Evolutionary conservation across 2,888 invertebrate species (phyloP), one percentile per base, ranked within the genome.

Genomic region (Cremastinae sp.): DNA sequence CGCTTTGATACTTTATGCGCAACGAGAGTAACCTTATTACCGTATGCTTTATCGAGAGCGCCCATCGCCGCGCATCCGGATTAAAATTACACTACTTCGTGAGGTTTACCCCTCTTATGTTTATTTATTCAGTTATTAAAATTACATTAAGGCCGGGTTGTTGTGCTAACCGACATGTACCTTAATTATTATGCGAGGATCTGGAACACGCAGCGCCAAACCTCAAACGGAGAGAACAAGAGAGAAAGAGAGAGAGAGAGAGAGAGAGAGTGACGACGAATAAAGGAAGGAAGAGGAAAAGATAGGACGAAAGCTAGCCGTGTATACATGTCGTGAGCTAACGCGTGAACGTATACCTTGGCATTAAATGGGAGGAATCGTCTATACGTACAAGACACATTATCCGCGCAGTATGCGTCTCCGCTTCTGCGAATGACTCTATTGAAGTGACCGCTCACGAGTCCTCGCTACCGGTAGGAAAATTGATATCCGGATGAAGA

Each of bases 91-190:
- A 86, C 28, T 5, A 28, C 84, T 84, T 84, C 84, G 82, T 84
- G 84, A 65, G 56, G 84, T 86, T 85, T 81, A 28, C 28, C 83
- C 85, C 87, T 73, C 76, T 89, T 90, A 90, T 89, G 89, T 89
- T 90, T 90, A 89, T 89, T 89, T 89, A 89, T 88, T 88, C 86
- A 89, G 89, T 89, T 89, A 89, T 90, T 90, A 90, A 89, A 90
- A 89, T 85, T 86, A 87, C 89, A 90, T 90, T 88, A 89, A 87
- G 86, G 82, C 80, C 82, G 79, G 66, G 77, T 85, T 84, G 85
- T 86, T 85, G 85, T 82, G 78, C 79, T 80, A 69, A 69, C 61
- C 49, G 47, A 64, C 58, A 47, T 51, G 71, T 78, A 74, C 78
- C 79, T 80, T 80, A 82, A 80, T 82, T 82, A 81, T 81, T 82